These are phyloP conservation scores for Ardeotis arabs DNA, from an alignment of 2,113 vertebrate genomes.

Conservation along the genomic window DNA sequence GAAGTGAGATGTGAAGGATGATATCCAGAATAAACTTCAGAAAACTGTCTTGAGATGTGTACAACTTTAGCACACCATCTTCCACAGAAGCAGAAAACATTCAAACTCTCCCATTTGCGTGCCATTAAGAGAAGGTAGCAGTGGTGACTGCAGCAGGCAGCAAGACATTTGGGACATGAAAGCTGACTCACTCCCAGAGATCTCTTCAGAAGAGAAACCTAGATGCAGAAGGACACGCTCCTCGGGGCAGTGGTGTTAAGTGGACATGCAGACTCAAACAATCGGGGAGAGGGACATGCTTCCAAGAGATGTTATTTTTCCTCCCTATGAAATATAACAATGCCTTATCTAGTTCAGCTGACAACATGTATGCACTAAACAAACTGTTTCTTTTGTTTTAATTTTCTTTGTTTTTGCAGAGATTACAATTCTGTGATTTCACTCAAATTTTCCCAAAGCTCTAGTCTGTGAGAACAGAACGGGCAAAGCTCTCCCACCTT, in stretches of 20 bases:
- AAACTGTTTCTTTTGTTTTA: neutral
- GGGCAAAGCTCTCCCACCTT: neutral
- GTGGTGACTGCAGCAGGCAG: neutral
- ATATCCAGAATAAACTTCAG: neutral
- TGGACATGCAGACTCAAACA: neutral
- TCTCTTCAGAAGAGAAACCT: neutral
- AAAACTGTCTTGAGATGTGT: neutral
- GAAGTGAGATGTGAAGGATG: neutral
- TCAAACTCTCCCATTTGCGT: neutral
- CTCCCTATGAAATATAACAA: neutral
- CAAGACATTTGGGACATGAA: neutral
- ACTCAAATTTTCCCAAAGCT: neutral
- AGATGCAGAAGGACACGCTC: neutral
- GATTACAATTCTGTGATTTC: neutral
- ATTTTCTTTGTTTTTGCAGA: neutral
- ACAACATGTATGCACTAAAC: neutral
- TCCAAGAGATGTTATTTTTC: neutral
- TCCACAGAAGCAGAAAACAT: neutral
- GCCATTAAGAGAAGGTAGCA: neutral
- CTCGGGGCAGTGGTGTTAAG: neutral
- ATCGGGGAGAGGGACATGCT: fast-evolving
- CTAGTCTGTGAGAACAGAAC: neutral
- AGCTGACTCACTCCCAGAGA: neutral
- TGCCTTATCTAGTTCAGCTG: neutral
- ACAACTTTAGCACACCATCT: neutral